Base-by-base conservation (phyloP, 1,140 invertebrate genomes). In the Drosophila bipectinata region DNA sequence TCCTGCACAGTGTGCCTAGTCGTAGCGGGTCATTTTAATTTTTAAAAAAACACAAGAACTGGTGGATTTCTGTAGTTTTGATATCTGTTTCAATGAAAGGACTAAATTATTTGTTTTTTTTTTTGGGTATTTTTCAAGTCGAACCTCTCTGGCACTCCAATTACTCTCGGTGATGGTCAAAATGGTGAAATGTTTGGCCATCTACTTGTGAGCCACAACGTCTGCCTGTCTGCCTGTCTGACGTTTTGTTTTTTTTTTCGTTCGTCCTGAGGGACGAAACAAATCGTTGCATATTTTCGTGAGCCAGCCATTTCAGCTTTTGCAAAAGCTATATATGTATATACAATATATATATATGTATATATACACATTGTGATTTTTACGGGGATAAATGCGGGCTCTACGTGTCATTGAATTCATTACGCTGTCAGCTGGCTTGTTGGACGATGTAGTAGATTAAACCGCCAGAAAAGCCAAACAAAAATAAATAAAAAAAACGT, bases 341-440 rank as follows among this genome's bases (percentile, higher is more conserved):
- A 45, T 9, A 18, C 7, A 18, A 45, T 45, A 45, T 9, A 9
- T 44, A 18, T 18, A 1, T 18, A 15, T 24, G 4, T 47, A 45
- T 18, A 3, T 24, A 47, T 47, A 24, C 8, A 8, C 39, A 28
- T 10, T 37, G 34, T 47, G 58, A 53, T 77, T 68, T 77, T 49
- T 53, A 34, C 14, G 14, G 9, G 57, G 52, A 52, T 41, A 15
- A 32, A 51, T 39, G 44, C 48, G 28, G 45, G 55, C 57, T 63
- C 75, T 85, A 81, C 83, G 83, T 87, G 74, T 81, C 82, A 82
- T 82, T 87, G 78, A 87, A 79, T 87, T 85, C 71, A 87, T 75
- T 82, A 87, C 73, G 78, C 61, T 82, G 82, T 87, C 82, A 75
- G 78, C 48, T 48, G 54, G 59, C 51, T 44, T 15, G 21, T 30